Percentiles rank a stretch among this genome's conserved stretches.
Conservation (phyloP, 2,888 invertebrate species). For the Pandemis corylana region DNA sequence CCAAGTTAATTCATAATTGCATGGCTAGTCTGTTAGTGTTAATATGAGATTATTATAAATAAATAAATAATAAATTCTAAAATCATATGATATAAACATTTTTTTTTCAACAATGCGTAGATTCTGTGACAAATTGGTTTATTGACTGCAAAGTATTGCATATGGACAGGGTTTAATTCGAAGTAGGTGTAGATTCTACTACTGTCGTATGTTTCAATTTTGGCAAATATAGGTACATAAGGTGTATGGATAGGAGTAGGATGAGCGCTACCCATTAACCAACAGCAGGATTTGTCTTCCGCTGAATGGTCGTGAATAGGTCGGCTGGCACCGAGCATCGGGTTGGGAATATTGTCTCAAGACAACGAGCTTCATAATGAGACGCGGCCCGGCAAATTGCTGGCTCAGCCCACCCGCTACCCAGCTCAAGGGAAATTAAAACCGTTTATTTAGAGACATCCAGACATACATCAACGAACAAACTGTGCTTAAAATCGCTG, state of each 20-base stretch:
- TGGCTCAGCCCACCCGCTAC: conserved; percentile 52
- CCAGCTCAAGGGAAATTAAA: conserved; percentile 72
- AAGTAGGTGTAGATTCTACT: conserved; percentile 12
- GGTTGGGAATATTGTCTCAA: conserved; percentile 56
- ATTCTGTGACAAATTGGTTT: conserved; percentile 37
- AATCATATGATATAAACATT: conserved; percentile 10
- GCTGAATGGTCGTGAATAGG: conserved; percentile 26
- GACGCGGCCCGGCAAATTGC: conserved; percentile 63
- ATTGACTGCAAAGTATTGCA: conserved; percentile 39
- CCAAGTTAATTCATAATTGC: neutral
- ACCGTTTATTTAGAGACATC: conserved; percentile 64
- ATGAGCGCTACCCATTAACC: conserved; percentile 11
- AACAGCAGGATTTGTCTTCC: conserved; percentile 16
- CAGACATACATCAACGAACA: conserved; percentile 55
- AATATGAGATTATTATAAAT: too few relatives aligned
- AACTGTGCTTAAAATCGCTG: conserved; percentile 38
- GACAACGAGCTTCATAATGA: conserved; percentile 64
- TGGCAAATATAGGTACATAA: neutral
- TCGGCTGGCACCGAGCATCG: conserved; percentile 35
- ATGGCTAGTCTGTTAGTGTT: too few relatives aligned
- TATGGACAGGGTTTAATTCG: conserved; percentile 27
- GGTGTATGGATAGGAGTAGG: neutral
- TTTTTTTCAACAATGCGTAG: conserved; percentile 22
- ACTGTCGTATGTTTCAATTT: conserved; percentile 10
- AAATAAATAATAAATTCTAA: neutral